phyloP scores from a whole-genome alignment of 2,888 invertebrate genomes.

The Cephus sareptanus region DNA sequence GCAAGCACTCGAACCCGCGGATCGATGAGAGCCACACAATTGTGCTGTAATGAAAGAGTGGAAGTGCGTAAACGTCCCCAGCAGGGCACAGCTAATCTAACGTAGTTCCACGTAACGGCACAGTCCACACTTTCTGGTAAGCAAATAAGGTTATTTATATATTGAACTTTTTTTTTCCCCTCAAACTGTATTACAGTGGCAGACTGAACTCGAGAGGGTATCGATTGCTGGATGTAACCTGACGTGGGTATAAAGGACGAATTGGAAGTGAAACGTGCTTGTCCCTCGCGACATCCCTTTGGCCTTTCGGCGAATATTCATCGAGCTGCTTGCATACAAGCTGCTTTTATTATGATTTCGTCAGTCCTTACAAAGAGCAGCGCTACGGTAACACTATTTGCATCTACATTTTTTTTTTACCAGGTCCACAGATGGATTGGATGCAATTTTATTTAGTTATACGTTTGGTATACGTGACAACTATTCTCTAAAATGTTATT shows the following conservation, averaged over 20 bases:
- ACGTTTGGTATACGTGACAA: background rate
- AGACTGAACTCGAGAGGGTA: background rate
- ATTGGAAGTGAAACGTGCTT: background rate
- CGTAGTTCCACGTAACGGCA: background rate
- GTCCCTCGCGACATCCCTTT: background rate
- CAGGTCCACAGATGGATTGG: background rate
- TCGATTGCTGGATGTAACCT: background rate
- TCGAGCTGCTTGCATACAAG: background rate
- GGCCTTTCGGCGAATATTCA: background rate
- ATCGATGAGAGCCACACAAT: conserved; percentile 36
- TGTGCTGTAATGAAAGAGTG: conserved; percentile 29
- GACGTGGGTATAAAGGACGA: background rate
- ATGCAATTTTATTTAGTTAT: background rate
- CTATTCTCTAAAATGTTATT: background rate
- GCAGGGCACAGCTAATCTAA: background rate
- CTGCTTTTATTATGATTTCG: background rate
- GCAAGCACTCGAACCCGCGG: conserved; percentile 47
- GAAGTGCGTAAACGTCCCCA: conserved; percentile 9
- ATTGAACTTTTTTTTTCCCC: background rate
- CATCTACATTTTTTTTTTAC: background rate
- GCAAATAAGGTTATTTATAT: background rate
- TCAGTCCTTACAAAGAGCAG: background rate
- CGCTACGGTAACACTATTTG: background rate
- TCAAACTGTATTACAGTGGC: background rate
- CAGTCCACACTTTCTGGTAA: background rate